Evolutionary conservation across 1,140 invertebrate genomes (phyloP).

Genomic region (Microplitis demolitor): DNA sequence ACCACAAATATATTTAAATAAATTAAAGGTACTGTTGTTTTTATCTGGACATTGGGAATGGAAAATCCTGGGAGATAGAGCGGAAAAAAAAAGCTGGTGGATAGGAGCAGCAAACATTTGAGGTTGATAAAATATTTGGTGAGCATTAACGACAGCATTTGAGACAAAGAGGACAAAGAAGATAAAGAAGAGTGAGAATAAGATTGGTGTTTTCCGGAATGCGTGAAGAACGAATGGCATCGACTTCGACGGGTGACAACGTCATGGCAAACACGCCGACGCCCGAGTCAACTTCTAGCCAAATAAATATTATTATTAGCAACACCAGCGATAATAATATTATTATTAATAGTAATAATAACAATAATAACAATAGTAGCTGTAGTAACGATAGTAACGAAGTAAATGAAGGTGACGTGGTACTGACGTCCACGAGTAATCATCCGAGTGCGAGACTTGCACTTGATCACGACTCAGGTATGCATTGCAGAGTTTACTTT

Average conservation of each 20-base stretch:
- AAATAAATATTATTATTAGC: constrained; percentile 29
- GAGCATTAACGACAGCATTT: background rate
- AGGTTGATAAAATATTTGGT: background rate
- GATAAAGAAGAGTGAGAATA: background rate
- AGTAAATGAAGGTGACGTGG: constrained; percentile 9
- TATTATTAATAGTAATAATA: background rate
- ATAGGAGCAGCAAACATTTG: background rate
- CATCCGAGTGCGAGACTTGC: constrained; percentile 3
- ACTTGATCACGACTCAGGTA: constrained; percentile 17
- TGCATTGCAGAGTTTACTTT: too few species aligned
- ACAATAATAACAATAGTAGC: background rate
- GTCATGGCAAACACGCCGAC: constrained; percentile 35
- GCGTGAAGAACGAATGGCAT: constrained; percentile 53
- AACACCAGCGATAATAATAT: constrained; percentile 12
- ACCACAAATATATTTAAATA: too few species aligned
- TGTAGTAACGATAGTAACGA: background rate
- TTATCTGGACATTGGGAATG: too few species aligned
- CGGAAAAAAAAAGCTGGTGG: too few species aligned
- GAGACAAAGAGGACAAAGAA: background rate
- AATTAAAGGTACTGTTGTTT: too few species aligned
- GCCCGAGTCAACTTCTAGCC: constrained; percentile 19
- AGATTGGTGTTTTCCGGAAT: constrained; percentile 37
- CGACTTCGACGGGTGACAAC: constrained; percentile 38
- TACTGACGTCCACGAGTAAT: constrained; percentile 17
- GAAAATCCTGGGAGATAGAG: too few species aligned